These are phyloP conservation scores for Planococcus citri DNA, from an alignment of 1,140 invertebrate genomes.

Conservation along the genomic window DNA sequence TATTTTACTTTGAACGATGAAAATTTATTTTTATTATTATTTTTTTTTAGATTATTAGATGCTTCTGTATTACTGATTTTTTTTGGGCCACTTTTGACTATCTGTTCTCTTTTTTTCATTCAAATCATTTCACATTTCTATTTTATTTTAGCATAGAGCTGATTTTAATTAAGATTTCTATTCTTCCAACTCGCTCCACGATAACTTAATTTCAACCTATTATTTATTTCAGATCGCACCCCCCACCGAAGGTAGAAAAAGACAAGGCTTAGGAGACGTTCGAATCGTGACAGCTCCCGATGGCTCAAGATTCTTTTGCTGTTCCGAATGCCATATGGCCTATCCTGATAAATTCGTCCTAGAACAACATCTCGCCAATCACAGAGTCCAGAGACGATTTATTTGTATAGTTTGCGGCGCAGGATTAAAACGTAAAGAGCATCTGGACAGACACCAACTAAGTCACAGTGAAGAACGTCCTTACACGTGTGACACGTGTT, in stretches of 20 bases:
- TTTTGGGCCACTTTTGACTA: no score
- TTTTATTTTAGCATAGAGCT: no score
- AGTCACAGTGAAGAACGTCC: slow-evolving; percentile 32
- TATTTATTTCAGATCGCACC: slow-evolving; percentile 23
- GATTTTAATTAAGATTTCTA: no score
- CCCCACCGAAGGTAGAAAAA: slow-evolving; percentile 25
- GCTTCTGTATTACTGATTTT: no score
- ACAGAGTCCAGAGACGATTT: slow-evolving; percentile 46
- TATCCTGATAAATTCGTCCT: slow-evolving; percentile 66
- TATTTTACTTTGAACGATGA: no score
- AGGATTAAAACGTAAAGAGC: slow-evolving; percentile 48
- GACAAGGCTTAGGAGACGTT: slow-evolving; percentile 48
- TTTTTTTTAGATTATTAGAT: no score
- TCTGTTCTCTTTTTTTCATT: no score
- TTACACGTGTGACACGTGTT: slow-evolving; percentile 67
- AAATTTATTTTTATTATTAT: no score
- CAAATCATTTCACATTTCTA: no score
- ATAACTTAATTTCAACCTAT: no score
- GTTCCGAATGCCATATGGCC: slow-evolving; percentile 74
- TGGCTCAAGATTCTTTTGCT: slow-evolving; percentile 68
- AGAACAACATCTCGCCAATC: slow-evolving; percentile 66
- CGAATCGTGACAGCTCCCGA: slow-evolving; percentile 65
- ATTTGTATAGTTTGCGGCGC: slow-evolving; percentile 77
- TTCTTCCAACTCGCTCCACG: no score
- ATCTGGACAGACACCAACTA: slow-evolving; percentile 33